These are phyloP conservation scores for Orchesella flavescens DNA, from an alignment of 2,888 invertebrate genomes.

Conservation along the genomic window DNA sequence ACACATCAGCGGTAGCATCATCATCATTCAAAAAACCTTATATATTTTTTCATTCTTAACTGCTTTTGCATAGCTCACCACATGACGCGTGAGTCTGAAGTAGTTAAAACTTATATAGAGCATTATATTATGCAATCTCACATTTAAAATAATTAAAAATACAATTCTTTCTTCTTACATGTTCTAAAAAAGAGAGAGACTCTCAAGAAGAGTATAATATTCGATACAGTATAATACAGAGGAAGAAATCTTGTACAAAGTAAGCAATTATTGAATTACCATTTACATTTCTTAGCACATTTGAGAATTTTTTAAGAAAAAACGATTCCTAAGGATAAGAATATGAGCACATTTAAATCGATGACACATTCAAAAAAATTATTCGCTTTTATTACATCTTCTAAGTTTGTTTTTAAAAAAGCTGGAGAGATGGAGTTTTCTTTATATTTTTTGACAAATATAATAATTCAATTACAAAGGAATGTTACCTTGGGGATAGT, in stretches of 20 bases:
- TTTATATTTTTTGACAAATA: no score
- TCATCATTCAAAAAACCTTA: no score
- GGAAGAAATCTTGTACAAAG: slow-evolving; percentile 7
- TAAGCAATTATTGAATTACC: not conserved
- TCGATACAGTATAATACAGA: not conserved
- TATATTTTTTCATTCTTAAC: no score
- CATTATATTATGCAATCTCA: not conserved
- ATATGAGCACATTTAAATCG: slow-evolving; percentile 29
- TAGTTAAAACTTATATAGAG: not conserved
- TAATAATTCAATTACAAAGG: no score
- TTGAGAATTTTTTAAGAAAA: not conserved
- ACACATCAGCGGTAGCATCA: not conserved
- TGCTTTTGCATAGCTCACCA: no score
- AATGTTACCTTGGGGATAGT: no score
- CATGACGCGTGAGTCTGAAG: no score
- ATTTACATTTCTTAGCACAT: slow-evolving; percentile 22
- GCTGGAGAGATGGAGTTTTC: no score
- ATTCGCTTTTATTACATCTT: not conserved
- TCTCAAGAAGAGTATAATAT: not conserved
- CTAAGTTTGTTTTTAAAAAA: not conserved
- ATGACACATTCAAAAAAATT: slow-evolving; percentile 1
- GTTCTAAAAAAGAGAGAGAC: not conserved
- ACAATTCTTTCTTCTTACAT: not conserved
- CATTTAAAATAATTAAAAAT: slow-evolving; percentile 23
- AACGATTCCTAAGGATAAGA: not conserved